phyloP scores from a whole-genome alignment of 2,888 invertebrate genomes.

The Ischnus inquisitorius region DNA sequence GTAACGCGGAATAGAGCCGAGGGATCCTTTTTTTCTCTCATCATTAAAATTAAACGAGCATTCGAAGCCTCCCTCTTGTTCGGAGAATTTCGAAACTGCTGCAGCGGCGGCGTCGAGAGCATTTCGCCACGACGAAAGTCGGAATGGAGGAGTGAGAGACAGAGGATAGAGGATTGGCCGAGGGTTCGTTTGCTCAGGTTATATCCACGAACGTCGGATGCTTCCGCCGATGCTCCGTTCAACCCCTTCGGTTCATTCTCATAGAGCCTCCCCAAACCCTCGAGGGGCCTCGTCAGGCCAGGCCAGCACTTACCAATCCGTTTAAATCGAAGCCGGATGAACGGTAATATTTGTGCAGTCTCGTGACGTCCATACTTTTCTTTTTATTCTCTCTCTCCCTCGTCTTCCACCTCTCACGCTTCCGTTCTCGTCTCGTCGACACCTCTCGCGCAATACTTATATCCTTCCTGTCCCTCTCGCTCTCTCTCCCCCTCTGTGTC shows the following conservation, averaged over 20 bases:
- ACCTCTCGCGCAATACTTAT: neutral
- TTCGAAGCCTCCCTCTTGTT: neutral
- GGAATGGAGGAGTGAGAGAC: constrained; percentile 1
- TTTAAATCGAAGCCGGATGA: constrained; percentile 70
- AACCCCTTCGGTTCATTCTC: constrained; percentile 51
- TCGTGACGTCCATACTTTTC: constrained; percentile 76
- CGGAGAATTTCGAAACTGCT: constrained; percentile 10
- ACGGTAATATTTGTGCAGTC: constrained; percentile 76
- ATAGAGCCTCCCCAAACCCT: constrained; percentile 16
- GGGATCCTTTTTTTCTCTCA: constrained; percentile 26
- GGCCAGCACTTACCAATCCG: constrained; percentile 64
- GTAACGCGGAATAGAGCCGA: neutral
- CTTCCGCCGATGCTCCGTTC: constrained; percentile 37
- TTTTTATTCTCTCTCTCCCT: constrained; percentile 38
- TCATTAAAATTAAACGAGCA: constrained; percentile 59
- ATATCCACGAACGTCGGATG: constrained; percentile 53
- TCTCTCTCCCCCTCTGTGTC: constrained; percentile 10
- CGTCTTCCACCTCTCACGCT: neutral
- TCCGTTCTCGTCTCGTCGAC: constrained; percentile 1
- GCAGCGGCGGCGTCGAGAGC: constrained; percentile 1
- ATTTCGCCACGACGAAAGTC: neutral
- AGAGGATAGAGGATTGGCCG: constrained; percentile 58
- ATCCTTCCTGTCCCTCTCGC: constrained; percentile 4
- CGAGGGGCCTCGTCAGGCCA: constrained; percentile 54
- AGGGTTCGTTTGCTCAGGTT: constrained; percentile 67